Conservation (phyloP, 2,797 vertebrate species). For the Sitta carolinensis region DNA sequence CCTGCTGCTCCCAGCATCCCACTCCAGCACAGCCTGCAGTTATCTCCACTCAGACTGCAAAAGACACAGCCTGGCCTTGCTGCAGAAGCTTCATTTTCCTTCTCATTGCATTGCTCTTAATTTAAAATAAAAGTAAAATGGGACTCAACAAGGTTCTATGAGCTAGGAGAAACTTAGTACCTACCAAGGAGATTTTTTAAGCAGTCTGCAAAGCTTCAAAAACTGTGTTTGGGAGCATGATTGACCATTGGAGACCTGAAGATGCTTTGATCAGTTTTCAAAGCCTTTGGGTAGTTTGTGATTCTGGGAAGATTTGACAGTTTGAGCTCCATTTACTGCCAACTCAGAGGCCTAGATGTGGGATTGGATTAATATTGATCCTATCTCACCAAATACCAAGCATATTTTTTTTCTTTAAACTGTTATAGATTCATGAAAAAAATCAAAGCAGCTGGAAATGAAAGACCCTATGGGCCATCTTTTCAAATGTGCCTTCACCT, state of each 20-base stretch:
- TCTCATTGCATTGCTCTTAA: not conserved
- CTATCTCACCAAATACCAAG: slow-evolving; percentile 24
- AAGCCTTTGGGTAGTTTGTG: slow-evolving; percentile 24
- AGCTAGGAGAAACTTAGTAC: not conserved
- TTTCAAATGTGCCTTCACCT: slow-evolving; percentile 9
- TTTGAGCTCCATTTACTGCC: slow-evolving; percentile 24
- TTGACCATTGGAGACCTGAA: slow-evolving; percentile 5
- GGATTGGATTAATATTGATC: slow-evolving; percentile 54
- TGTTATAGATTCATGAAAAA: slow-evolving; percentile 28
- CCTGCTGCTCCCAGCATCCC: not conserved
- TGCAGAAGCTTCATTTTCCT: not conserved
- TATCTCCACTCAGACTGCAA: not conserved
- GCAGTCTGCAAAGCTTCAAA: not conserved
- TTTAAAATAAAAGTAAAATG: not conserved
- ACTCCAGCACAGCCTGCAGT: not conserved
- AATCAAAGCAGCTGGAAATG: slow-evolving; percentile 38
- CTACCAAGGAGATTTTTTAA: not conserved
- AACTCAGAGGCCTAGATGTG: slow-evolving; percentile 16
- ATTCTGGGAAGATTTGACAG: slow-evolving; percentile 43
- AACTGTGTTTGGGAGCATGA: not conserved
- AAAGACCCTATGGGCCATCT: not conserved
- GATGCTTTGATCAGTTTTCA: slow-evolving; percentile 57
- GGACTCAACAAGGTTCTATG: not conserved
- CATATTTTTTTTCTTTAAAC: not conserved
- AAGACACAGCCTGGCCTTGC: not conserved